Conservation (phyloP, 2,888 invertebrate species). For the Platypus cylindrus region DNA sequence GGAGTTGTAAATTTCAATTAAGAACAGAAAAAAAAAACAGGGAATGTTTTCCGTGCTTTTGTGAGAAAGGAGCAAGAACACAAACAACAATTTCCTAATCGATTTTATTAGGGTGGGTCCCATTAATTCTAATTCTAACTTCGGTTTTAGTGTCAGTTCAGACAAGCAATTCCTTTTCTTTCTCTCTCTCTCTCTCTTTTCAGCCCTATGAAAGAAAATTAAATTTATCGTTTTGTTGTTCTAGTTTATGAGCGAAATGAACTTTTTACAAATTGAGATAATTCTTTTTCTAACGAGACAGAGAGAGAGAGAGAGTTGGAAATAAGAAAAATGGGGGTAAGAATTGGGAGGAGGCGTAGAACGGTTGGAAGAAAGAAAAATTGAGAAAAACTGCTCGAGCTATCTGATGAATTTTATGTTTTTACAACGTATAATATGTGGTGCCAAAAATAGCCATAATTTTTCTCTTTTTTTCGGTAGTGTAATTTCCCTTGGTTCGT, state of each 20-base stretch:
- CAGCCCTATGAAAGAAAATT: slow-evolving; percentile 13
- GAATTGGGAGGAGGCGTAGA: too few species aligned
- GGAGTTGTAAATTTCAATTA: slow-evolving; percentile 27
- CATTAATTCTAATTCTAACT: slow-evolving; percentile 17
- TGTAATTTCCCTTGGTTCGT: too few species aligned
- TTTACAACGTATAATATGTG: too few species aligned
- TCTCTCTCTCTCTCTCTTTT: too few species aligned
- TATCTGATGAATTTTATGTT: too few species aligned
- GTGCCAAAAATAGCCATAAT: too few species aligned
- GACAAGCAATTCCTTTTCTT: slow-evolving; percentile 17
- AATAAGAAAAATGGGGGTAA: too few species aligned
- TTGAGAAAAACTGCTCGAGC: too few species aligned
- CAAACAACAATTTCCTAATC: slow-evolving; percentile 17
- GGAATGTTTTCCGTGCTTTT: slow-evolving; percentile 12
- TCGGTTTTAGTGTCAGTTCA: slow-evolving; percentile 15
- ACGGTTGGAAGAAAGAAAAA: too few species aligned
- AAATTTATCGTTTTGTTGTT: slow-evolving; percentile 15
- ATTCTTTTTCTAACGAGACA: not conserved
- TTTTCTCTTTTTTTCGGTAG: too few species aligned
- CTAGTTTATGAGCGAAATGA: slow-evolving; percentile 7
- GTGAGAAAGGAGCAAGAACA: too few species aligned
- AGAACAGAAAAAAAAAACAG: slow-evolving; percentile 11
- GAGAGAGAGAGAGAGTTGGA: too few species aligned
- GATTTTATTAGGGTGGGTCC: slow-evolving; percentile 17
- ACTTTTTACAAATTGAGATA: not conserved